Evolutionary conservation across 2,888 invertebrate species (phyloP).

Genomic region (Cheilosia vernalis): DNA sequence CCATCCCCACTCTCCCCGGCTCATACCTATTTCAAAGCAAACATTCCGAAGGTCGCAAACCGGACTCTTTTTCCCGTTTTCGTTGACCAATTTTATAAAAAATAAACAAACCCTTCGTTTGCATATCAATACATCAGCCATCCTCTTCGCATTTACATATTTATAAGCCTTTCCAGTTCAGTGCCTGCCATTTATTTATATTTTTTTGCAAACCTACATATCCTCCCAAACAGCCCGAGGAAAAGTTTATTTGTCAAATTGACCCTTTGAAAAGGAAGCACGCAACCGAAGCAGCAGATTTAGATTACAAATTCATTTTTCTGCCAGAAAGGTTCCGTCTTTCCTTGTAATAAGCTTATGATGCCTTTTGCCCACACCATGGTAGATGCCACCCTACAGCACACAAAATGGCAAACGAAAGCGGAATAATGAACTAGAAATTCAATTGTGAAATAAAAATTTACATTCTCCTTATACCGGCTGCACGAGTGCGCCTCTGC

Average conservation of each 20-base stretch:
- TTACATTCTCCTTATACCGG: slow-evolving; percentile 10
- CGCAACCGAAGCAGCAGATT: slow-evolving; percentile 38
- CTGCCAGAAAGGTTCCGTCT: neutral
- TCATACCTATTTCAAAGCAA: neutral
- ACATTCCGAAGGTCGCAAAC: slow-evolving; percentile 1
- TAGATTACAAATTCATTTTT: slow-evolving; percentile 31
- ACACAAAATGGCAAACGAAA: slow-evolving; percentile 14
- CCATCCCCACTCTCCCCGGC: neutral
- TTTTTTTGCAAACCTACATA: neutral
- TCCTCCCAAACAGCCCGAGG: slow-evolving; percentile 32
- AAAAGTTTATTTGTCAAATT: slow-evolving; percentile 55
- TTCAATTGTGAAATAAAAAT: slow-evolving; percentile 50
- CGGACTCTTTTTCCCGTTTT: slow-evolving; percentile 4
- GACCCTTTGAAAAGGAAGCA: slow-evolving; percentile 44
- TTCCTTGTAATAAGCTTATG: neutral
- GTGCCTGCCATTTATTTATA: slow-evolving; percentile 13
- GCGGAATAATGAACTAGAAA: slow-evolving; percentile 27
- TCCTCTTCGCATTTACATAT: slow-evolving; percentile 4
- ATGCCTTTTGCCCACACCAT: neutral
- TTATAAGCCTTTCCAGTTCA: slow-evolving; percentile 4
- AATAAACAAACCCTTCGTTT: slow-evolving; percentile 12
- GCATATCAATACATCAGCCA: neutral
- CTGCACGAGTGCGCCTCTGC: slow-evolving; percentile 1
- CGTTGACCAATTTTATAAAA: slow-evolving; percentile 22
- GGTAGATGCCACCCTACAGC: too few species aligned